Base-by-base conservation (phyloP, 2,888 invertebrate genomes). In the Ornithoptera alexandrae region DNA sequence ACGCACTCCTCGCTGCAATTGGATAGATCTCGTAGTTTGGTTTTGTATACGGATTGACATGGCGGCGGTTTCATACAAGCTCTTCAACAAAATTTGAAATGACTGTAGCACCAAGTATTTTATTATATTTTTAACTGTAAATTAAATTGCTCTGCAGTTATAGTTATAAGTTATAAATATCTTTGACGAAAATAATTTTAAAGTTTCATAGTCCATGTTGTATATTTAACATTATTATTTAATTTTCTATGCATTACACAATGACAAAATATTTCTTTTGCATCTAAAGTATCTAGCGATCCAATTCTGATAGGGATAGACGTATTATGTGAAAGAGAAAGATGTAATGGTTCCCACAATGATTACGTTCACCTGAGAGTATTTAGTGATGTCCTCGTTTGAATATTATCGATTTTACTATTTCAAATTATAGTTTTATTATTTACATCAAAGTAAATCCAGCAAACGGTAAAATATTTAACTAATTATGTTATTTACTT, bases 331-430 rank as follows among this genome's bases (percentile, higher is more conserved):
- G 77, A 78, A 75, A 81, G 87, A 87, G 87, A 87, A 77, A 82
- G 86, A 78, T 76, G 82, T 80, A 83, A 84, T 84, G 82, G 87
- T 92, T 92, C 92, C 90, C 92, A 92, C 91, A 90, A 88, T 82
- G 90, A 92, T 92, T 90, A 91, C 87, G 85, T 89, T 89, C 89
- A 90, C 88, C 88, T 90, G 87, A 87, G 84, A 76, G 77, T 76
- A 65, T 65, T 36, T 76, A 81, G 80, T 72, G 79, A 75, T 70
- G 80, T 59, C 63, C 60, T 15, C 46, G 8, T 58, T 59, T 24
- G 7, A 20, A 46, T 18, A 18, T 62, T 53, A 63, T 72, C 69
- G 62, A 70, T 30, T 50, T 10, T 58, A 24, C 20, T 22, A 53
- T 53, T 58, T 8, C 57, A 24, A 58, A 22, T 58, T 7, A 5